phyloP scores from a whole-genome alignment of 2,888 invertebrate genomes.

The Criorhina ranunculi region DNA sequence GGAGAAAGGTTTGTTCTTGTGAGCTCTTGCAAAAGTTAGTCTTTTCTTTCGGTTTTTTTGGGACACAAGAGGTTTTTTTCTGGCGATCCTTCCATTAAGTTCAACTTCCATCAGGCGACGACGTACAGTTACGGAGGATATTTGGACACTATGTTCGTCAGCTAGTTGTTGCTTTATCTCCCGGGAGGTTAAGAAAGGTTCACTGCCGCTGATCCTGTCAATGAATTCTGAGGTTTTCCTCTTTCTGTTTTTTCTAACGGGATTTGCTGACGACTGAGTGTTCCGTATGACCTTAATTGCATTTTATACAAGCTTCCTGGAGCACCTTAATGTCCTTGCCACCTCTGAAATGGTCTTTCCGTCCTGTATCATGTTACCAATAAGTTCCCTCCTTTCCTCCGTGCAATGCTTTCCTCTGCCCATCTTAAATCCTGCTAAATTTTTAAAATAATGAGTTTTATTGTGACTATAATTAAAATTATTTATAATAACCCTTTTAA shows the following conservation, averaged over 20 bases:
- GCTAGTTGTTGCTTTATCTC: neutral
- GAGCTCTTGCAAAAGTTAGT: neutral
- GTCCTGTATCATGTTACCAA: conserved; percentile 4
- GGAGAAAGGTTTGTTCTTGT: neutral
- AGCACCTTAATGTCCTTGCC: conserved; percentile 1
- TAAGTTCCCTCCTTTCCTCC: neutral
- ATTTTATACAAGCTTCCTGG: neutral
- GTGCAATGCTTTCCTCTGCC: too few relatives aligned
- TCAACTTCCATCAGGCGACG: too few relatives aligned
- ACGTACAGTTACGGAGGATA: too few relatives aligned
- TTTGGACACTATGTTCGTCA: too few relatives aligned
- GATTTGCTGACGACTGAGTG: neutral
- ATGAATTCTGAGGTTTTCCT: neutral
- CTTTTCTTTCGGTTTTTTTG: too few relatives aligned
- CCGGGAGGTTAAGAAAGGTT: too few relatives aligned
- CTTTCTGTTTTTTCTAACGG: neutral
- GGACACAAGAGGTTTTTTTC: too few relatives aligned
- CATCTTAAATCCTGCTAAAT: too few relatives aligned
- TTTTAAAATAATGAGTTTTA: too few relatives aligned
- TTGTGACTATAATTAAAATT: too few relatives aligned
- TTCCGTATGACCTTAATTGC: neutral
- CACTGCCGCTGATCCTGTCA: neutral
- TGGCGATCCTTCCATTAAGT: too few relatives aligned
- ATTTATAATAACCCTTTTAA: too few relatives aligned
- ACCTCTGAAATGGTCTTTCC: neutral